phyloP scores from a whole-genome alignment of 2,797 vertebrate genomes.

The Chloroceryle amazona region DNA sequence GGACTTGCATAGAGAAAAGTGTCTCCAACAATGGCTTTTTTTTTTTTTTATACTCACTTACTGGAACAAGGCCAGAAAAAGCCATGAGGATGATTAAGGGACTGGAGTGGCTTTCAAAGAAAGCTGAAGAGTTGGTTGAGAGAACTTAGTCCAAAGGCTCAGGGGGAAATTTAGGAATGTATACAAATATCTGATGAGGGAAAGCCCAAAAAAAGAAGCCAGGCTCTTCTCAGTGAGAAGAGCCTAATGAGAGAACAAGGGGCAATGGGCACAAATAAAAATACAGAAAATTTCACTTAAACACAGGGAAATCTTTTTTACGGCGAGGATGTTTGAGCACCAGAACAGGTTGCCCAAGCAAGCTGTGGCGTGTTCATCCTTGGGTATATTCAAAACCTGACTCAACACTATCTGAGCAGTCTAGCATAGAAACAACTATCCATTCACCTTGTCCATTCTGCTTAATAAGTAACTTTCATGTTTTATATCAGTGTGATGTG shows the following conservation, averaged over 20 bases:
- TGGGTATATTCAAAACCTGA: background rate
- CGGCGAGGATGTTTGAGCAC: background rate
- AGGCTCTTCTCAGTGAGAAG: background rate
- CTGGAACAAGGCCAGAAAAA: background rate
- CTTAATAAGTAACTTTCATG: background rate
- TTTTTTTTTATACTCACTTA: background rate
- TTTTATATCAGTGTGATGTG: background rate
- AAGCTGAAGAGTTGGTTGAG: background rate
- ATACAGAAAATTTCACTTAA: background rate
- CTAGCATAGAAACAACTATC: background rate
- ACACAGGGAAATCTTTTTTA: background rate
- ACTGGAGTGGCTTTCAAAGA: background rate
- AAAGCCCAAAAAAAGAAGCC: background rate
- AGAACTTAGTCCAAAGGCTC: background rate
- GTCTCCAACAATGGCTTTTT: background rate
- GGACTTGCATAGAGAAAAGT: background rate
- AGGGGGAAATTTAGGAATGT: background rate
- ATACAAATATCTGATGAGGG: background rate
- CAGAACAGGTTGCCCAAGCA: rapidly evolving
- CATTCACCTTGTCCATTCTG: background rate
- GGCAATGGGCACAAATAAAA: background rate
- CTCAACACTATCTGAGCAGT: background rate
- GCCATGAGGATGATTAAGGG: background rate
- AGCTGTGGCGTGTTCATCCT: background rate
- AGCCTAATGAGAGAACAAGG: background rate